A percentile compares a stretch with the other conserved stretches of the same genome.
Evolutionary conservation across 2,888 invertebrate genomes (phyloP).

Genomic region (Dasypogon diadema): DNA sequence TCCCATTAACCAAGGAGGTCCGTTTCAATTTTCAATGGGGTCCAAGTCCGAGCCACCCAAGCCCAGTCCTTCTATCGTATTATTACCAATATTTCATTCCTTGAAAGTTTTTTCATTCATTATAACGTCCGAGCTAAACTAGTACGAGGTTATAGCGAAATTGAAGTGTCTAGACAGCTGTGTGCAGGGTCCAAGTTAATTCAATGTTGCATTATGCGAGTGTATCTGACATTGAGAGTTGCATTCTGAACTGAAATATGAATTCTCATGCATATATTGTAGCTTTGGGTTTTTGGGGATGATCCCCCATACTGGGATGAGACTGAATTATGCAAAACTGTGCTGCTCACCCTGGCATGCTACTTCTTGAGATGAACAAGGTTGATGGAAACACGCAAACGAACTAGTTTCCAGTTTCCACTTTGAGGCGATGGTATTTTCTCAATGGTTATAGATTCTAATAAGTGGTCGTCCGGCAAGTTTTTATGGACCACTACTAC

Average conservation of each 20-base stretch:
- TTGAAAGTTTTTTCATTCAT: constrained; percentile 14
- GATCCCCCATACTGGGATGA: background rate
- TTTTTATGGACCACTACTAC: no score
- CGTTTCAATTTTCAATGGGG: constrained; percentile 29
- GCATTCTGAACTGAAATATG: constrained; percentile 14
- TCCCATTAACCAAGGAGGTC: constrained; percentile 27
- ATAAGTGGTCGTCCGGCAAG: no score
- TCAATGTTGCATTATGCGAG: constrained; percentile 13
- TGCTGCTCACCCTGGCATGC: background rate
- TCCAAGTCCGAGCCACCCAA: background rate
- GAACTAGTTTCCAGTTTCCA: background rate
- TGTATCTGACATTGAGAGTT: background rate
- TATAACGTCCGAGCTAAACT: background rate
- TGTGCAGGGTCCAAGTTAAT: background rate
- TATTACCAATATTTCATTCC: constrained; percentile 37
- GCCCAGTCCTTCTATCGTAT: background rate
- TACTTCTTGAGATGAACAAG: background rate
- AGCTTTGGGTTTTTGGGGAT: background rate
- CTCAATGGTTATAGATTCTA: background rate
- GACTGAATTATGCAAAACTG: constrained; percentile 11
- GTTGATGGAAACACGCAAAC: background rate
- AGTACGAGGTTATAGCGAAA: background rate
- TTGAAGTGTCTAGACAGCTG: background rate
- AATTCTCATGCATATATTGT: constrained; percentile 1
- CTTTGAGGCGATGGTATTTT: background rate